phyloP scores from a whole-genome alignment of 2,888 invertebrate species.

The Phorcus lineatus region DNA sequence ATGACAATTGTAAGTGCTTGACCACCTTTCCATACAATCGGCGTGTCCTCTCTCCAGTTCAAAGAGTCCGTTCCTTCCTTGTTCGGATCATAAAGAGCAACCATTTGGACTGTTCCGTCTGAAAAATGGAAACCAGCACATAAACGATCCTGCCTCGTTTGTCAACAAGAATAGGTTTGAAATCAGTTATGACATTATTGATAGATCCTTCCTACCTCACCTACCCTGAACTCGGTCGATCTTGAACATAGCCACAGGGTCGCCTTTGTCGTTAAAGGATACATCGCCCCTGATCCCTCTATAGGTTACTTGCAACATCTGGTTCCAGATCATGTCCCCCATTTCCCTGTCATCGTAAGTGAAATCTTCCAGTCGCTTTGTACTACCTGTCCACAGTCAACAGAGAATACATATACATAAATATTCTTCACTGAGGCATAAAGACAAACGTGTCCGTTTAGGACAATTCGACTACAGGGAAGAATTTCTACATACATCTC shows the following conservation, averaged over 20 bases:
- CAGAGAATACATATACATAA: background rate
- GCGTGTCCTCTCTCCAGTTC: constrained; percentile 18
- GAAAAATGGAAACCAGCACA: background rate
- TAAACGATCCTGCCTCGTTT: no score
- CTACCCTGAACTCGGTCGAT: constrained; percentile 30
- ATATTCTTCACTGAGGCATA: no score
- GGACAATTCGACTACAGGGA: no score
- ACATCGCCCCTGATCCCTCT: constrained; percentile 32
- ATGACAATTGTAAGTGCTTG: no score
- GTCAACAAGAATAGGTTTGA: no score
- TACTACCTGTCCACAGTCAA: constrained; percentile 25
- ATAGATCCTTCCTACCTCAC: no score
- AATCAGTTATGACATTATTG: no score
- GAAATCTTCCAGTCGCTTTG: constrained; percentile 34
- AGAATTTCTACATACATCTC: no score
- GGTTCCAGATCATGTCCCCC: constrained; percentile 19
- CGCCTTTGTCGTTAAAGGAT: constrained; percentile 30
- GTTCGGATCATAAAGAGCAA: constrained; percentile 19
- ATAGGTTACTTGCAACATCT: constrained; percentile 34
- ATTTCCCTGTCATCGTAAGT: constrained; percentile 31
- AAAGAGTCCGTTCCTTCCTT: background rate
- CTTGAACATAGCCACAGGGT: constrained; percentile 29
- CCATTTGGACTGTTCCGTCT: background rate
- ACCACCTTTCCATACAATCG: constrained; percentile 23
- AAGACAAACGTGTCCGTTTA: no score